Percentiles rank a stretch among this genome's conserved stretches.
Conservation (phyloP, 2,797 vertebrate genomes). For the Pantherophis alleghaniensis region DNA sequence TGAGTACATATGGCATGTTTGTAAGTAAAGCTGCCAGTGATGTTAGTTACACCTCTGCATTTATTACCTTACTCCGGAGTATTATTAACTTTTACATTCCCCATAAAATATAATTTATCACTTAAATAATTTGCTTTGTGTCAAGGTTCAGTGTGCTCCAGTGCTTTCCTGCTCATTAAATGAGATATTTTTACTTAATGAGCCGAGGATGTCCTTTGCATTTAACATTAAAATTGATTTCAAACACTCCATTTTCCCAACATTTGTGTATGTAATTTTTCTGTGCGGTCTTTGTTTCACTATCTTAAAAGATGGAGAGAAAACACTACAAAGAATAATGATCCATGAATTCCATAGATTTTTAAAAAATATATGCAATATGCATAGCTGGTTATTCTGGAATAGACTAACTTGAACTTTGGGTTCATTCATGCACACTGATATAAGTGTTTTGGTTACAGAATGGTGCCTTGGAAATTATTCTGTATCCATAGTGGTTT, state of each 20-base stretch:
- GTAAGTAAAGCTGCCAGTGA: constrained; percentile 71
- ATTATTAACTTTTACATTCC: constrained; percentile 83
- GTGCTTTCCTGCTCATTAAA: constrained; percentile 79
- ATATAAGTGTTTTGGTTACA: neutral
- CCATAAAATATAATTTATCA: constrained; percentile 84
- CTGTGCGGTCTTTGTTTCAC: constrained; percentile 54
- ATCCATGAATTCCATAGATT: constrained; percentile 55
- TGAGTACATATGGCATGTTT: constrained; percentile 73
- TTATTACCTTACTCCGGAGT: constrained; percentile 75
- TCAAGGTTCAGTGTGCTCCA: constrained; percentile 78
- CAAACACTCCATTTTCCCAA: constrained; percentile 72
- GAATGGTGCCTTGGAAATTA: neutral
- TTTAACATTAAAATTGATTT: constrained; percentile 77
- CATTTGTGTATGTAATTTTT: constrained; percentile 63
- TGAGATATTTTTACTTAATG: constrained; percentile 83
- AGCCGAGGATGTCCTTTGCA: constrained; percentile 75
- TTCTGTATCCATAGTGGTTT: neutral
- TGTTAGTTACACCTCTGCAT: constrained; percentile 77
- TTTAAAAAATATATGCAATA: constrained; percentile 9
- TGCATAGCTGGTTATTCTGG: neutral
- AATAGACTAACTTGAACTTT: constrained; percentile 13
- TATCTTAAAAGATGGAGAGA: constrained; percentile 44
- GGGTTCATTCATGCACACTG: neutral
- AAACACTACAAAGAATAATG: constrained; percentile 64
- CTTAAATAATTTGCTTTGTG: constrained; percentile 81